These are phyloP conservation scores for Drosophila lacicola DNA, from an alignment of 2,888 invertebrate genomes.

Conservation along the genomic window DNA sequence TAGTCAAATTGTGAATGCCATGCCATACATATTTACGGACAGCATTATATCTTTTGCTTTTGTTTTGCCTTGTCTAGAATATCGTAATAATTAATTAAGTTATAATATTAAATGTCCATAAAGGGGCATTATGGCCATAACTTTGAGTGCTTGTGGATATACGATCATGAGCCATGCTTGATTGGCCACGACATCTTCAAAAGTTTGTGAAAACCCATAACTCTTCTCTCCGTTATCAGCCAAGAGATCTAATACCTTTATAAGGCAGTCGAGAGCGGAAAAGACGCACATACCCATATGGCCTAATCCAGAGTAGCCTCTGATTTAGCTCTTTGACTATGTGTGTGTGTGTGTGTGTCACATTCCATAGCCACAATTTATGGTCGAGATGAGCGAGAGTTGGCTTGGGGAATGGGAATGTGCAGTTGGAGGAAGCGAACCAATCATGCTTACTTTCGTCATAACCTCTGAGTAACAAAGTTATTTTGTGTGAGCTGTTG, in stretches of 20 bases:
- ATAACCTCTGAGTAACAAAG: slow-evolving; percentile 32
- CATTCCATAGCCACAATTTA: slow-evolving; percentile 49
- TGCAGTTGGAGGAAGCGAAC: slow-evolving; percentile 17
- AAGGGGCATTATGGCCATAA: slow-evolving; percentile 76
- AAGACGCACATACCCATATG: slow-evolving; percentile 15
- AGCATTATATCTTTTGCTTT: slow-evolving; percentile 34
- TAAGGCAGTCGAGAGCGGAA: slow-evolving; percentile 1
- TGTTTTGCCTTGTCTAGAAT: slow-evolving; percentile 35
- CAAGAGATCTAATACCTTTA: slow-evolving; percentile 47
- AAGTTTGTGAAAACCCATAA: slow-evolving; percentile 58
- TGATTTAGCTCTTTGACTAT: slow-evolving; percentile 4
- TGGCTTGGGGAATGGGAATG: background rate
- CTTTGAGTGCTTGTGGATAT: slow-evolving; percentile 60
- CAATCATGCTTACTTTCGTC: slow-evolving; percentile 47
- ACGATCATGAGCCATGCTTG: slow-evolving; percentile 62
- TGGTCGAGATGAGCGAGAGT: slow-evolving; percentile 28
- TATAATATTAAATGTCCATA: slow-evolving; percentile 78
- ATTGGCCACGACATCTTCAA: slow-evolving; percentile 54
- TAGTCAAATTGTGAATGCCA: slow-evolving; percentile 61
- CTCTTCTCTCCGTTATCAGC: slow-evolving; percentile 62
- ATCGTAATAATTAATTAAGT: slow-evolving; percentile 77
- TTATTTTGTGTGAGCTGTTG: slow-evolving; percentile 38
- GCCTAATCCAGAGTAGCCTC: slow-evolving; percentile 21
- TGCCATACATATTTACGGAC: slow-evolving; percentile 52
- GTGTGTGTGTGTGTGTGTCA: slow-evolving; percentile 18